Base-by-base conservation (phyloP, 2,797 vertebrate species). In the Salmo trutta region DNA sequence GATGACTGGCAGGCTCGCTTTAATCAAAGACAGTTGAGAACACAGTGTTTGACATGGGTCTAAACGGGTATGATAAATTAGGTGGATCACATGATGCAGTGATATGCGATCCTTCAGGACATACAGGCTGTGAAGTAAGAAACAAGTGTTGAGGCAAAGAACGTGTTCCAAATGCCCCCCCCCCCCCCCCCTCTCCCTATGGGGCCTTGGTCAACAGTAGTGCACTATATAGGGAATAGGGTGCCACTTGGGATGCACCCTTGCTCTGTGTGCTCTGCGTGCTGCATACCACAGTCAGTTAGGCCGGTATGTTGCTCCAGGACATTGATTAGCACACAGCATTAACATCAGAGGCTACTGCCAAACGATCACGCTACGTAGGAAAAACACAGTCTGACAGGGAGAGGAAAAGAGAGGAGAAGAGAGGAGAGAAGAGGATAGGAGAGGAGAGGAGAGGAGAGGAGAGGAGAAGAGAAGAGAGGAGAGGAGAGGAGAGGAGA, bases 321-420 rank as follows among this genome's bases (percentile, higher is more conserved):
- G 86, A 81, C 70, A 79, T 19, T 56, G 81, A 75, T 86, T 80
- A 82, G 74, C 76, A 71, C 66, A 59, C 72, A 56, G 12, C 75
- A 76, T 85, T 79, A 89, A 81, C 77, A 70, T 86, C 78, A 74
- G 71, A 79, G 67, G n/a, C 7, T 33, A 29, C 66, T 17, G 83
- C 68, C 83, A 86, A 78, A 83, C 59, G 80, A 76, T 75, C 75
- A 85, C 4, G 14, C 19, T 72, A 62, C 71, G 77, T 75, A 79
- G 21, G 21, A 17, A 64, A 78, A 78, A 47, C 59, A 16, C 36
- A 83, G 36, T 47, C 33, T 59, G 78, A 78, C 75, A 77, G 70
- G 3, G 29, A 15, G 41, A 78, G 75, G 70, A 2, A 7, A 41
- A 0, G 1, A 41, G 36, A 41, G 7, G 1, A 8, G 36, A 41